These are phyloP conservation scores for Neuroterus valhalla DNA, from an alignment of 1,140 invertebrate species.

Conservation along the genomic window DNA sequence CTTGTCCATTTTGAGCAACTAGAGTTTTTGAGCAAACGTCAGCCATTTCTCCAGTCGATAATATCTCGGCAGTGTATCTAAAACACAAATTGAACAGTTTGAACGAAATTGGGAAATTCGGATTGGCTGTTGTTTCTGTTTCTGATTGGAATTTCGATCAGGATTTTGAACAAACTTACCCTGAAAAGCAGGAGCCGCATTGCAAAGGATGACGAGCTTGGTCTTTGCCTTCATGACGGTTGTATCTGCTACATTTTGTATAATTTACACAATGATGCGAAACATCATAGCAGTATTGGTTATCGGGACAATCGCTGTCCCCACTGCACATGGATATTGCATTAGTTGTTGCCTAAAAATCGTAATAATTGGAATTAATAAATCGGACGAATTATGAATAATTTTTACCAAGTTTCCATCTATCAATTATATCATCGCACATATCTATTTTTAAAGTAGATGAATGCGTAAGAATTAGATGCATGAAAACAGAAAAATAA, in stretches of 20 bases:
- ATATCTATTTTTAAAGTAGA: not conserved
- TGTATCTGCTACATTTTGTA: conserved; percentile 57
- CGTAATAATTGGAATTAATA: conserved; percentile 29
- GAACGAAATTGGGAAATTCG: conserved; percentile 50
- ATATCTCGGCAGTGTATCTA: conserved; percentile 80
- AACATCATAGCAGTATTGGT: conserved; percentile 63
- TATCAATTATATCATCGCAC: conserved; percentile 5
- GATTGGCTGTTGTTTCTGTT: too few species aligned
- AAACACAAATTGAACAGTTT: conserved; percentile 70
- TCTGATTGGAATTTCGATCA: too few species aligned
- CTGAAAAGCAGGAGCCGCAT: conserved; percentile 60
- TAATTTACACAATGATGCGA: conserved; percentile 61
- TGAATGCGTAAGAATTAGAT: not conserved
- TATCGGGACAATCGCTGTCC: conserved; percentile 57
- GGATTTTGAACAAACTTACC: conserved; percentile 51
- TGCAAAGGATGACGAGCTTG: conserved; percentile 56
- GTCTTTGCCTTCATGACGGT: conserved; percentile 54
- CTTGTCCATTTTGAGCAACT: conserved; percentile 76
- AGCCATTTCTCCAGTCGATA: conserved; percentile 80
- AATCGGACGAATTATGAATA: not conserved
- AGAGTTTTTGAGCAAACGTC: conserved; percentile 85
- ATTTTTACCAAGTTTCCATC: conserved; percentile 18
- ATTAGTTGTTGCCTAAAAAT: conserved; percentile 44
- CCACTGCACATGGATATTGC: conserved; percentile 53
- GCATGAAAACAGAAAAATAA: conserved; percentile 33